These are phyloP conservation scores for Drosophila nasuta DNA, from an alignment of 1,140 invertebrate species.

Conservation along the genomic window DNA sequence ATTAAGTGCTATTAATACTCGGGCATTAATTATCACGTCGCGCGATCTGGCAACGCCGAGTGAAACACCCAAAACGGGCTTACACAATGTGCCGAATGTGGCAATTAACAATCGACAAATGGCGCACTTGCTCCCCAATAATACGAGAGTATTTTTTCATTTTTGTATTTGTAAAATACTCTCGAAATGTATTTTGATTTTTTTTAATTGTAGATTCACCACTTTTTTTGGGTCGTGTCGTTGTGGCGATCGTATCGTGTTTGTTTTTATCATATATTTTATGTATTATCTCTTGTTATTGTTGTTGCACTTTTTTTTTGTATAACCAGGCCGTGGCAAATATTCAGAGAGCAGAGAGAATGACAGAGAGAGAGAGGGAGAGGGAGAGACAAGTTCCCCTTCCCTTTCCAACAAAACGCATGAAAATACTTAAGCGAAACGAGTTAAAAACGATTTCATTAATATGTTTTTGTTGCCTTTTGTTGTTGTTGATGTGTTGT, in stretches of 20 bases:
- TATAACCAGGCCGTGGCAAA: conserved; percentile 58
- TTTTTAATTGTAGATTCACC: conserved; percentile 50
- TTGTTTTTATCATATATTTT: conserved; percentile 72
- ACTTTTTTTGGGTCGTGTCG: conserved; percentile 65
- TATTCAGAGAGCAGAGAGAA: conserved; percentile 5
- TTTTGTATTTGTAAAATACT: conserved; percentile 16
- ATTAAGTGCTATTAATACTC: conserved; percentile 17
- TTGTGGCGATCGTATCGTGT: conserved; percentile 63
- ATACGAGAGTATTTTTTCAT: not conserved
- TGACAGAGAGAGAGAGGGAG: conserved; percentile 11
- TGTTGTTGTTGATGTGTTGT: conserved; percentile 48
- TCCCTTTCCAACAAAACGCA: conserved; percentile 41
- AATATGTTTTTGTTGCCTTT: conserved; percentile 74
- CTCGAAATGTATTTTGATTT: conserved; percentile 43
- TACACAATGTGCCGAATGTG: conserved; percentile 31
- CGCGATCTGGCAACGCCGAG: conserved; percentile 54
- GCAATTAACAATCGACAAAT: conserved; percentile 44
- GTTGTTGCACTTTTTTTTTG: conserved; percentile 75
- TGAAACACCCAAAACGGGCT: conserved; percentile 27
- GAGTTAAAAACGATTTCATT: conserved; percentile 83
- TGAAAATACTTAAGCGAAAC: conserved; percentile 77
- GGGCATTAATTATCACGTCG: conserved; percentile 17
- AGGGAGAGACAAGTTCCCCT: conserved; percentile 23
- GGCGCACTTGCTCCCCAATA: conserved; percentile 54
- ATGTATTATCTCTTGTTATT: conserved; percentile 63